Evolutionary conservation across 2,797 vertebrate genomes (phyloP), one percentile per base, ranked within the genome.

Genomic region (Cyclopterus lumpus): DNA sequence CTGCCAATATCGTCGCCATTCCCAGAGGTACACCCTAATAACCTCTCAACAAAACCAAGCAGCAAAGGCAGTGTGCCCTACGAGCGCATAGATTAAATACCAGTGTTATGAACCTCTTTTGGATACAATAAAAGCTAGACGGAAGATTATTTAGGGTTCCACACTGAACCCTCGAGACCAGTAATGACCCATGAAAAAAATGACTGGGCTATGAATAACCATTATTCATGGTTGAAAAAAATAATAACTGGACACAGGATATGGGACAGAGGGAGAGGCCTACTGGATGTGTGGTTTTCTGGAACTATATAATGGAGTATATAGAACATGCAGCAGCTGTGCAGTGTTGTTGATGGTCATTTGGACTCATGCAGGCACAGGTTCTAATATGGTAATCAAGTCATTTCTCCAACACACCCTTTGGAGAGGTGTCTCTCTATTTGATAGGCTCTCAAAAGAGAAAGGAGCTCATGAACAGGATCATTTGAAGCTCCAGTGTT

Each of bases 41-140:
- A 86, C 82, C 82, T 65, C 74, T 34, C 28, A 14, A 79, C 73
- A 86, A 71, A 64, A 84, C 66, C 57, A 76, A 67, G 75, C 69
- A 73, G 63, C 58, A 22, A 22, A 53, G 76, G 54, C 57, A 60
- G 59, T 46, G 20, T 73, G 80, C 69, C 65, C 68, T 61, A 79
- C 57, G 24, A 80, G 64, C 58, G 71, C 87, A 88, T 89, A 84
- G 71, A 80, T 80, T 80, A 67, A 79, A 92, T 90, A 68, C 87
- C 91, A 53, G 68, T 8, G 42, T 76, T 76, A 74, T 67, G 48
- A 83, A 72, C 40, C 42, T 73, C 57, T 20, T 74, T 67, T 42
- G 34, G 71, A 71, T 69, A 60, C 87, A 88, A 71, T 81, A 83
- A 86, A 67, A 81, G 77, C 73, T 60, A 65, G 70, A 82, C 67